Evolutionary conservation across 1,140 invertebrate species (phyloP).

Genomic region (Oscheius sp.): DNA sequence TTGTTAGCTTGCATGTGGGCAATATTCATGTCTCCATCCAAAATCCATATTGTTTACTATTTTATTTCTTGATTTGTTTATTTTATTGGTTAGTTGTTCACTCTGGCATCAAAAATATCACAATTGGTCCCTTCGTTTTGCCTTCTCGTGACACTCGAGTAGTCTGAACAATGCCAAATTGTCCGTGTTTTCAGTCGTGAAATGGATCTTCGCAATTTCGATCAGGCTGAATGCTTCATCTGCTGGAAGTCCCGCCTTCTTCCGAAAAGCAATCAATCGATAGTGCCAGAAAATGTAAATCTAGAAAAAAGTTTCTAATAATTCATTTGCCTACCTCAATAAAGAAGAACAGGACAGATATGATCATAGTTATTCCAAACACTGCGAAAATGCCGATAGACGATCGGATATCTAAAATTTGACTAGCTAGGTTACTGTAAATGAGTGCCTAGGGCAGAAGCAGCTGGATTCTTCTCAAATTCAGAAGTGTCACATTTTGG

Average conservation of each 20-base stretch:
- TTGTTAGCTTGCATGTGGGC: no score
- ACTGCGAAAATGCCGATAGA: slow-evolving; percentile 20
- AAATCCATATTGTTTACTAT: no score
- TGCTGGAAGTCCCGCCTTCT: slow-evolving; percentile 9
- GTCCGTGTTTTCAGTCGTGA: slow-evolving; percentile 18
- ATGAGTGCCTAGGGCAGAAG: slow-evolving; percentile 10
- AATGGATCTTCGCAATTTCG: slow-evolving; percentile 26
- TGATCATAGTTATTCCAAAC: neutral
- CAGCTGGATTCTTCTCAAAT: neutral
- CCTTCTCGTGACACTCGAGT: no score
- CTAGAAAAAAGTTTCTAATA: neutral
- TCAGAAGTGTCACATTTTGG: slow-evolving; percentile 26
- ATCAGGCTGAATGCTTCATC: slow-evolving; percentile 10
- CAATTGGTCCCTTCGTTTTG: no score
- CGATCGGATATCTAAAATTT: slow-evolving; percentile 16
- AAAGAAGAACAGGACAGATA: slow-evolving; percentile 7
- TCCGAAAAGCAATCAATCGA: neutral
- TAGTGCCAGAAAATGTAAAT: slow-evolving; percentile 28
- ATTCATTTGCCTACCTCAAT: neutral
- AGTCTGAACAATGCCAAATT: neutral
- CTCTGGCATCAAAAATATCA: no score
- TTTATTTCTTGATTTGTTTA: no score
- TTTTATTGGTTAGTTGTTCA: no score
- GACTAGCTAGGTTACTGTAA: neutral
- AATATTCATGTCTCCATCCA: no score